Percentiles rank a stretch among this genome's conserved stretches.
Evolutionary conservation across 1,140 invertebrate genomes (phyloP).

Genomic region (Anastatus disparis): DNA sequence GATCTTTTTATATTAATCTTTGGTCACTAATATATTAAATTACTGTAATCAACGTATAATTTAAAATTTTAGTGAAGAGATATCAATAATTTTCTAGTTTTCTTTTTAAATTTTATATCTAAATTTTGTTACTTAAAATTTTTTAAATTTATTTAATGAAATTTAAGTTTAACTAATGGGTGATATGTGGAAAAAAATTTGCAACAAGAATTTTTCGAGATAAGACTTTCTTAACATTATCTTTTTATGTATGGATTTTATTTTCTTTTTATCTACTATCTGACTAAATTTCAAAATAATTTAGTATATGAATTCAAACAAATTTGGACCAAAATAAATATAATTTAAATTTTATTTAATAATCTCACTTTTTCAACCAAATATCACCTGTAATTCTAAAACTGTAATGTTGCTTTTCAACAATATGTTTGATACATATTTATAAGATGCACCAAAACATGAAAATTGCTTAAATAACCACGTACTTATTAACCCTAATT

Average conservation of each 20-base stretch:
- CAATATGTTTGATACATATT: conserved; percentile 17
- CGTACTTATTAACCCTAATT: conserved; percentile 9
- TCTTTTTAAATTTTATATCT: background rate
- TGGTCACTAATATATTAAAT: background rate
- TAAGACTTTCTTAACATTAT: background rate
- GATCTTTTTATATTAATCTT: too few relatives aligned
- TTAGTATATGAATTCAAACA: too few relatives aligned
- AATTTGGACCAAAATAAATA: conserved; percentile 1
- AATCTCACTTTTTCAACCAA: background rate
- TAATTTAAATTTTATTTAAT: background rate
- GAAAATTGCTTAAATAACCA: background rate
- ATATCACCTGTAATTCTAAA: background rate
- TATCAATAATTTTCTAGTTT: background rate
- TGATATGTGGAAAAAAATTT: background rate
- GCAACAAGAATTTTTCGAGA: background rate
- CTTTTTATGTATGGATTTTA: background rate
- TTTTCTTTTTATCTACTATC: background rate
- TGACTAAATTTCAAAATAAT: background rate
- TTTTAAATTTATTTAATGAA: background rate
- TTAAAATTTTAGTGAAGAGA: background rate
- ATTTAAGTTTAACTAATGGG: background rate
- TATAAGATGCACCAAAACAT: conserved; percentile 1
- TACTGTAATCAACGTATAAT: background rate
- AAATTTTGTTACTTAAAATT: background rate
- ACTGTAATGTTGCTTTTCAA: background rate